Evolutionary conservation across 2,113 vertebrate genomes (phyloP).

Genomic region (Nannospalax galili): DNA sequence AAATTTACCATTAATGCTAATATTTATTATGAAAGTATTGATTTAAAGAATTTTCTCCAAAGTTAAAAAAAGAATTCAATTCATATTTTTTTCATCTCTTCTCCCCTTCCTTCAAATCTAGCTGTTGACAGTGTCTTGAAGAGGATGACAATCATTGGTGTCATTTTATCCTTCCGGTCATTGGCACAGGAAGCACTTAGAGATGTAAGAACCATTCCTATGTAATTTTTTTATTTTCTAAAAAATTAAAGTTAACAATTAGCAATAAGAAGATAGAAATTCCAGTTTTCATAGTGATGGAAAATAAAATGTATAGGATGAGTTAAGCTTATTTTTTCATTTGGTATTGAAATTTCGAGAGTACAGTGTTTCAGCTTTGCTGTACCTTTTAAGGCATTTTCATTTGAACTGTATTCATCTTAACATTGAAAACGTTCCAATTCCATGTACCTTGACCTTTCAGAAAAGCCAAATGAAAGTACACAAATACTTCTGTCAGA

Average conservation of each 20-base stretch:
- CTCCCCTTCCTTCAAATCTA: constrained; percentile 79
- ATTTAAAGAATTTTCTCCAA: constrained; percentile 37
- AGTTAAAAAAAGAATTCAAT: constrained; percentile 40
- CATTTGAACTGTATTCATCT: not conserved
- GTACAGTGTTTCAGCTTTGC: not conserved
- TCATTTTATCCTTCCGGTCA: constrained; percentile 98
- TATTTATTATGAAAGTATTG: constrained; percentile 49
- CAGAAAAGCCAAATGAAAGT: constrained; percentile 45
- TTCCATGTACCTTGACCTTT: constrained; percentile 24
- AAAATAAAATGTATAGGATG: constrained; percentile 20
- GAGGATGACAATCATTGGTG: constrained; percentile 99
- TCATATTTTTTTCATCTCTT: constrained; percentile 35
- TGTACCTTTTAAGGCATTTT: constrained; percentile 61
- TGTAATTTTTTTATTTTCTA: constrained; percentile 28
- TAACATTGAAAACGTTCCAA: not conserved
- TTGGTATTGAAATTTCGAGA: not conserved
- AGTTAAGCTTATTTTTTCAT: constrained; percentile 1
- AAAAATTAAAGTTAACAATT: constrained; percentile 27
- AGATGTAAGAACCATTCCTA: constrained; percentile 91
- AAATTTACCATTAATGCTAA: not conserved
- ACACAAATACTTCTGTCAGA: not conserved
- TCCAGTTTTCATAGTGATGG: not conserved
- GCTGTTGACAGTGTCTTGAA: constrained; percentile 99
- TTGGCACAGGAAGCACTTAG: constrained; percentile 97
- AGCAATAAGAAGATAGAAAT: constrained; percentile 26